Evolutionary conservation across 2,113 vertebrate genomes (phyloP).

Genomic region (Montifringilla adamsi): DNA sequence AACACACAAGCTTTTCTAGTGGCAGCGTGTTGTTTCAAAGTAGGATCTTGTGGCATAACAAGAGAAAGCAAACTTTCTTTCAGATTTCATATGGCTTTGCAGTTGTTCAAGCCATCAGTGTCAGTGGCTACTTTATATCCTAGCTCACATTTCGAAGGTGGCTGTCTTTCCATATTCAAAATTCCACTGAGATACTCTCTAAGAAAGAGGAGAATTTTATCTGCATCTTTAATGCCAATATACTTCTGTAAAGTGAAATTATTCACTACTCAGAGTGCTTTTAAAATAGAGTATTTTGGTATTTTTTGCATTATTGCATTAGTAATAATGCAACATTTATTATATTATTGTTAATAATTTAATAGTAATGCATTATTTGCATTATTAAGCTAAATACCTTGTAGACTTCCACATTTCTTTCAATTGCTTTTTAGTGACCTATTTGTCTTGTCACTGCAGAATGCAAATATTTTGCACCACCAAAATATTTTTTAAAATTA

Average conservation of each 20-base stretch:
- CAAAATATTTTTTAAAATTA: background rate
- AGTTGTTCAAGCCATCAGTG: conserved; percentile 72
- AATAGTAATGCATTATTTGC: background rate
- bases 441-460: background rate
- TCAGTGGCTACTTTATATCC: conserved; percentile 57
- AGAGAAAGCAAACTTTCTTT: background rate
- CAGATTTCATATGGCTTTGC: conserved; percentile 38
- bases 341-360: background rate
- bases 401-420: background rate
- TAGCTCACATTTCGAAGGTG: conserved; percentile 55
- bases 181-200: conserved; percentile 32
- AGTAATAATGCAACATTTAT: background rate
- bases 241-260: background rate
- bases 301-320: background rate
- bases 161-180: background rate
- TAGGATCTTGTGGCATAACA: background rate
- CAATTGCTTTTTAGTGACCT: background rate
- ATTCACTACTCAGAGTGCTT: background rate
- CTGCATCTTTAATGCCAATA: background rate
- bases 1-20: background rate
- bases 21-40: background rate
- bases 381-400: background rate
- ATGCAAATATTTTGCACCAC: background rate
- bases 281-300: background rate
- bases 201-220: conserved; percentile 28